Conservation (phyloP, 2,113 vertebrate species). For the Bujurquina vittata region DNA sequence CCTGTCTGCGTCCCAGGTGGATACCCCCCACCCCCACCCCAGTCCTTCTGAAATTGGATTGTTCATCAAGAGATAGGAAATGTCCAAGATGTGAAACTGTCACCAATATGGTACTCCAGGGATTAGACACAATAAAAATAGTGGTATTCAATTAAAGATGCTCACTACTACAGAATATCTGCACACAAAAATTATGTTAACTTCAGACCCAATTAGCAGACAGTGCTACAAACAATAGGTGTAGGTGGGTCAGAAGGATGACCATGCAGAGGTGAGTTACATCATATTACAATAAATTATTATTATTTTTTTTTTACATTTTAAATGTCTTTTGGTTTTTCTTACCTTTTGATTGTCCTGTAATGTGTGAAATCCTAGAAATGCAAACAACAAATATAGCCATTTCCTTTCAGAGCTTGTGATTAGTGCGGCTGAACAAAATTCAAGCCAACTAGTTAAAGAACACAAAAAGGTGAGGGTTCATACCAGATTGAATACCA, state of each 20-base stretch:
- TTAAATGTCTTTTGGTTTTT: not conserved
- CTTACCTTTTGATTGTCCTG: no score
- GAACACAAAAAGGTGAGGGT: not conserved
- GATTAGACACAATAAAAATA: conserved; percentile 4
- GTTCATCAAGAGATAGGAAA: conserved; percentile 48
- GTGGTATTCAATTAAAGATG: conserved; percentile 14
- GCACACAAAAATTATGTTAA: not conserved
- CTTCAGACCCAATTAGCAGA: conserved; percentile 32
- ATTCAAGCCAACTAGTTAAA: not conserved
- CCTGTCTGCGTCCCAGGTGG: conserved; percentile 56
- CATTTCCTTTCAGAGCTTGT: no score
- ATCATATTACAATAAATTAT: not conserved
- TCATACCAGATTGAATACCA: not conserved
- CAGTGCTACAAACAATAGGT: conserved; percentile 14
- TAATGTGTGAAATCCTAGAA: no score
- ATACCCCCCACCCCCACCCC: conserved; percentile 27
- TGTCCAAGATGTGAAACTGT: conserved; percentile 48
- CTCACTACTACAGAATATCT: conserved; percentile 4
- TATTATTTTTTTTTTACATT: not conserved
- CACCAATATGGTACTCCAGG: conserved; percentile 29
- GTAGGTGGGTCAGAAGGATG: not conserved
- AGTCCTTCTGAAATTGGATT: conserved; percentile 67
- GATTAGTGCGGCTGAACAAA: not conserved
- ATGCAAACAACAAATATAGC: no score
- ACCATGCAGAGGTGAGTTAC: not conserved